Percentiles rank a stretch among this genome's conserved stretches.
Conservation (phyloP, 2,113 vertebrate genomes). For the Tringa solitaria region DNA sequence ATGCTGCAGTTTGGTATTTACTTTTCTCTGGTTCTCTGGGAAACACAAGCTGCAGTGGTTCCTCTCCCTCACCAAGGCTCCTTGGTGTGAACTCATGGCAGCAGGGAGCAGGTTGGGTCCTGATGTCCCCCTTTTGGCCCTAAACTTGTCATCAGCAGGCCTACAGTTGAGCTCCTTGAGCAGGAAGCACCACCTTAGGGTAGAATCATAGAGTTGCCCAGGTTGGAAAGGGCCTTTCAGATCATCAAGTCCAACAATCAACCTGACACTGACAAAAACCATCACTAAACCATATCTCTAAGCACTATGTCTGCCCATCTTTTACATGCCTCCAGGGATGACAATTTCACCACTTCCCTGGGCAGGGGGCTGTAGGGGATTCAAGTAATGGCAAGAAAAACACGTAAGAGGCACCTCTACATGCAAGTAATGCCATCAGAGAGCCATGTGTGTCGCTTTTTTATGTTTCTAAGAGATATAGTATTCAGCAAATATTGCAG, state of each 20-base stretch:
- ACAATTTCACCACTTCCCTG: too few relatives aligned
- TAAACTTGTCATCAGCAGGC: not conserved
- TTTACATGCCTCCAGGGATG: too few relatives aligned
- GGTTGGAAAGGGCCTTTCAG: too few relatives aligned
- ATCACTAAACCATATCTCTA: too few relatives aligned
- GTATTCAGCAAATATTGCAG: not conserved
- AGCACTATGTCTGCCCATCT: too few relatives aligned
- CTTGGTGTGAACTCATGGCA: not conserved
- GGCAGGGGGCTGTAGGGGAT: not conserved
- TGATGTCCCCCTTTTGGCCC: not conserved
- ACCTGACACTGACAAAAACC: too few relatives aligned
- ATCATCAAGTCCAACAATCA: too few relatives aligned
- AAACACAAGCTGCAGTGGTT: not conserved
- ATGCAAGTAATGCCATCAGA: not conserved
- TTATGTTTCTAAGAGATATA: not conserved
- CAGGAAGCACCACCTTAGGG: not conserved
- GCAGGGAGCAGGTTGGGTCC: not conserved
- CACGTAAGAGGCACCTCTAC: not conserved
- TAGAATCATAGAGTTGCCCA: not conserved
- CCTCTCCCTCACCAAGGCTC: not conserved
- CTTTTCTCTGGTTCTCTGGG: not conserved
- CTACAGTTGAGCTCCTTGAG: not conserved
- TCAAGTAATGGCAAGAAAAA: not conserved
- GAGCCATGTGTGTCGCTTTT: not conserved
- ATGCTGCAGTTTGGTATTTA: fast-evolving